Conservation (phyloP, 2,888 invertebrate genomes). For the Polyommatus iphigenia region DNA sequence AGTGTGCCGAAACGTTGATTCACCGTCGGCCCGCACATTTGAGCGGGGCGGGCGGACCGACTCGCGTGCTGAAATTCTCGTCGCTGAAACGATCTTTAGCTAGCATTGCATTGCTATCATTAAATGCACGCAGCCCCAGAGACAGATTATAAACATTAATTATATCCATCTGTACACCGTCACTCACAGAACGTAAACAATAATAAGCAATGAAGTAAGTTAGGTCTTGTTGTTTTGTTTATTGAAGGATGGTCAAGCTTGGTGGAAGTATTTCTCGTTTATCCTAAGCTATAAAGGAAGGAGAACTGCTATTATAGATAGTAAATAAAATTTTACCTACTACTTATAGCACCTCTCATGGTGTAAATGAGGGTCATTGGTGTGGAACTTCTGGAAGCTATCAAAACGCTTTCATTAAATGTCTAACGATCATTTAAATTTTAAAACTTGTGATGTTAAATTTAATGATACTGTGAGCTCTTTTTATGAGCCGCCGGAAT, state of each 20-base stretch:
- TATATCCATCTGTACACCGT: constrained; percentile 1
- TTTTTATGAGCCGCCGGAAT: constrained; percentile 35
- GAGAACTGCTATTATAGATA: too few relatives aligned
- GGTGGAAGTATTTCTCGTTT: neutral
- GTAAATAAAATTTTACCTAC: neutral
- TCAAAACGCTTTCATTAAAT: constrained; percentile 11
- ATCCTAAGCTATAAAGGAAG: neutral
- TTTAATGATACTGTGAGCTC: constrained; percentile 37
- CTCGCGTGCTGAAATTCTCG: neutral
- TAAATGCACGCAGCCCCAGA: neutral
- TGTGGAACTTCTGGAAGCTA: neutral
- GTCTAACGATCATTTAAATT: constrained; percentile 36
- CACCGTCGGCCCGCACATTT: neutral
- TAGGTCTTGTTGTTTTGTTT: neutral
- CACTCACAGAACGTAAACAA: constrained; percentile 13
- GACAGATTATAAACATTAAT: constrained; percentile 13
- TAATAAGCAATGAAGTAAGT: neutral
- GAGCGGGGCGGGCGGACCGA: neutral
- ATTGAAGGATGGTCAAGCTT: neutral
- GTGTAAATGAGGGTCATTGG: neutral
- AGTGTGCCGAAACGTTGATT: constrained; percentile 13
- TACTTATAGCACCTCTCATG: neutral
- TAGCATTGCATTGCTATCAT: neutral
- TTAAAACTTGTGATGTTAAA: constrained; percentile 35
- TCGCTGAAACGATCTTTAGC: neutral